Evolutionary conservation across 2,113 vertebrate genomes (phyloP).

Genomic region (Cololabis saira): DNA sequence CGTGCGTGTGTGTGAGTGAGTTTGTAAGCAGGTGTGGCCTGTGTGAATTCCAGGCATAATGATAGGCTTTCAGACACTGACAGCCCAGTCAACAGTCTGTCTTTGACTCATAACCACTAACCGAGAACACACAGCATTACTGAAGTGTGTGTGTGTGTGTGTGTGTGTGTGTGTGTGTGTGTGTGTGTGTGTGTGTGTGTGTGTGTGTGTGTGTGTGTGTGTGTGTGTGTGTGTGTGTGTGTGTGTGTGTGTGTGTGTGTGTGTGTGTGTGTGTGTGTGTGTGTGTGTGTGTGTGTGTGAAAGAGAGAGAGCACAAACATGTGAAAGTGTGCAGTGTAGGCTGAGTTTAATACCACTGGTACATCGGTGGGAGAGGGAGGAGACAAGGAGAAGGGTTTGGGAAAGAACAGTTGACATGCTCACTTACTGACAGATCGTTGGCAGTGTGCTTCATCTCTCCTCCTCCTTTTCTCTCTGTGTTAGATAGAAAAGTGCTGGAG

Average conservation of each 20-base stretch:
- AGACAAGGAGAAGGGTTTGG: constrained; percentile 45
- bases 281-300: constrained; percentile 7
- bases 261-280: constrained; percentile 16
- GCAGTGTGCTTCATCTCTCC: constrained; percentile 49
- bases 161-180: constrained; percentile 17
- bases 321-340: constrained; percentile 25
- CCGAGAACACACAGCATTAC: constrained; percentile 65
- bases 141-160: constrained; percentile 49
- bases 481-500: constrained; percentile 67
- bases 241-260: constrained; percentile 14
- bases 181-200: constrained; percentile 6
- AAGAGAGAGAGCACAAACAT: background rate
- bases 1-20: constrained; percentile 17
- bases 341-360: constrained; percentile 62
- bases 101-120: constrained; percentile 71
- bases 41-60: constrained; percentile 75
- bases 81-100: constrained; percentile 69
- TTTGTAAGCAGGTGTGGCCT: constrained; percentile 72
- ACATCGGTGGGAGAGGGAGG: constrained; percentile 41
- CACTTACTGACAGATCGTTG: constrained; percentile 47
- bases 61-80: constrained; percentile 71
- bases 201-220: constrained; percentile 14
- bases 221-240: constrained; percentile 7
- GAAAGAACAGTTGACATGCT: constrained; percentile 51
- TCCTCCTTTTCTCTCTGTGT: constrained; percentile 39